These are phyloP conservation scores for Eledone cirrhosa DNA, from an alignment of 2,888 invertebrate genomes.

Conservation along the genomic window DNA sequence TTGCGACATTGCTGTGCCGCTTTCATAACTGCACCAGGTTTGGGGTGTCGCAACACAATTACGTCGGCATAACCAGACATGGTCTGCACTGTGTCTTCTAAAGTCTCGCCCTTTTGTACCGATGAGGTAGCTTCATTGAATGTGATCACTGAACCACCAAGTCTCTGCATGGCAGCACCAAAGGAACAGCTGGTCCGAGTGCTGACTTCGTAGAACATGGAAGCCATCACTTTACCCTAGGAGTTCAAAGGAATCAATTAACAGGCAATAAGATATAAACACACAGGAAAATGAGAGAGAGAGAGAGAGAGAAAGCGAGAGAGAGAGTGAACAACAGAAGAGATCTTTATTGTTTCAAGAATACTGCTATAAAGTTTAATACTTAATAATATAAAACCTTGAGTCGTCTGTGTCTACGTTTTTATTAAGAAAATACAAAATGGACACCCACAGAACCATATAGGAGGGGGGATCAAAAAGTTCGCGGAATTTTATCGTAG, in stretches of 20 bases:
- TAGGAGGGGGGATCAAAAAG: too few relatives aligned
- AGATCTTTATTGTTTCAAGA: not conserved
- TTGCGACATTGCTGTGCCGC: constrained; percentile 86
- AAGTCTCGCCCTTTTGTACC: constrained; percentile 93
- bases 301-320: too few relatives aligned
- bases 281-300: not conserved
- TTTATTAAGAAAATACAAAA: too few relatives aligned
- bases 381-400: too few relatives aligned
- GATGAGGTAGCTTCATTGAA: constrained; percentile 92
- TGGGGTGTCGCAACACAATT: constrained; percentile 91
- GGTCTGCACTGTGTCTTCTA: constrained; percentile 74
- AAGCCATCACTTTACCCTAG: constrained; percentile 91
- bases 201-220: constrained; percentile 96
- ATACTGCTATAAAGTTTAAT: too few relatives aligned
- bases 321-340: not conserved
- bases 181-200: constrained; percentile 97
- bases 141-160: constrained; percentile 91
- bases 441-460: too few relatives aligned
- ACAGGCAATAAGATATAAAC: not conserved
- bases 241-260: constrained; percentile 13
- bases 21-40: constrained; percentile 87
- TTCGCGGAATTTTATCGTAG: too few relatives aligned
- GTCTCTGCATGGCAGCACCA: constrained; percentile 92
- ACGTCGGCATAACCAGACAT: constrained; percentile 82
- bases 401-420: too few relatives aligned